Conservation (phyloP, 1,140 invertebrate species). For the Hetaerina americana region DNA sequence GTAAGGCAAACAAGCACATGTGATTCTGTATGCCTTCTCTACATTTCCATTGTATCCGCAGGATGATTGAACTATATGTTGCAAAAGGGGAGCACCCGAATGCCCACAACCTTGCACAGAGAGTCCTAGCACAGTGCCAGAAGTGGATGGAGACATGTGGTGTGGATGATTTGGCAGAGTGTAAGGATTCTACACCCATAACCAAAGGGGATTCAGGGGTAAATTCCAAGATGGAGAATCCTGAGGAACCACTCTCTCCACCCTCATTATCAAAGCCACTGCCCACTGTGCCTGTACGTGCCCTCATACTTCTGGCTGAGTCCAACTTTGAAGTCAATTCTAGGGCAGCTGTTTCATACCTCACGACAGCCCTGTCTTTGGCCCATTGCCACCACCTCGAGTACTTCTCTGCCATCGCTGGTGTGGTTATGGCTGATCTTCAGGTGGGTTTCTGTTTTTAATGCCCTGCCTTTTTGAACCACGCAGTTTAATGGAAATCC, state of each 20-base stretch:
- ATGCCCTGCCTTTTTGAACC: no score
- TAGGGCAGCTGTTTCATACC: background rate
- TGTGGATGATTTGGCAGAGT: conserved; percentile 32
- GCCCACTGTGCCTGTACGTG: background rate
- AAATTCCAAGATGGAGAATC: background rate
- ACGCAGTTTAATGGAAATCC: no score
- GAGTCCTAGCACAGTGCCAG: conserved; percentile 12
- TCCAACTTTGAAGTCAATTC: conserved; percentile 24
- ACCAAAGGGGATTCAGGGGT: background rate
- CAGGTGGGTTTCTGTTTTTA: background rate
- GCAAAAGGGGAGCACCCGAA: conserved; percentile 50
- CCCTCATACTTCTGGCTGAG: conserved; percentile 36
- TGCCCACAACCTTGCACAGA: conserved; percentile 41
- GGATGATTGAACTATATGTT: conserved; percentile 51
- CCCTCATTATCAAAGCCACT: background rate
- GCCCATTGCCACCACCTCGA: background rate
- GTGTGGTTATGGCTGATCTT: background rate
- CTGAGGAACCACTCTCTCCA: conserved; percentile 43
- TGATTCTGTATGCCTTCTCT: no score
- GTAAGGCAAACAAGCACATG: no score
- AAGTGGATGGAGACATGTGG: background rate
- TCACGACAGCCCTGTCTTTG: background rate
- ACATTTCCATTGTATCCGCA: no score
- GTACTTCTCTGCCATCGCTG: background rate
- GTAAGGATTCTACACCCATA: conserved; percentile 31